Evolutionary conservation across 2,797 vertebrate species (phyloP).

Genomic region (Hippocampus kuda): DNA sequence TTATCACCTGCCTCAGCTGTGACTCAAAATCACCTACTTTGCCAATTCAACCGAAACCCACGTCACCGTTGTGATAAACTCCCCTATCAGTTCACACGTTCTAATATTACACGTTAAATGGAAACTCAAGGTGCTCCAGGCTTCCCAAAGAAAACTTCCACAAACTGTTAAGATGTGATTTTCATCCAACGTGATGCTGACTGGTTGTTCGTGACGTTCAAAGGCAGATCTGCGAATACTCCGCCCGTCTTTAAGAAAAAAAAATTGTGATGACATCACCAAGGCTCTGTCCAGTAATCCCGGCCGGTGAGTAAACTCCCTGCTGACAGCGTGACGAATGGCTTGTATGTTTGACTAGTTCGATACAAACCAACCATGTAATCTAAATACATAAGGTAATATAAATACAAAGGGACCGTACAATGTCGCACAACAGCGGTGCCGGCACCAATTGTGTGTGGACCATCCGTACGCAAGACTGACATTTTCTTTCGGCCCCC

Average conservation of each 20-base stretch:
- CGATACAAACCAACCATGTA: slow-evolving; percentile 69
- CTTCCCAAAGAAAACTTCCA: no score
- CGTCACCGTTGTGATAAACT: no score
- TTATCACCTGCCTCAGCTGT: not conserved
- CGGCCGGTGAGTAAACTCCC: slow-evolving; percentile 48
- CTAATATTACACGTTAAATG: no score
- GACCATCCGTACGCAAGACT: slow-evolving; percentile 33
- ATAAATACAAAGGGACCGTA: slow-evolving; percentile 69
- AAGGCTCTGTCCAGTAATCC: slow-evolving; percentile 33
- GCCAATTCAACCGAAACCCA: no score
- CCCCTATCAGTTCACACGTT: no score
- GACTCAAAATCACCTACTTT: not conserved
- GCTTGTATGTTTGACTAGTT: slow-evolving; percentile 67
- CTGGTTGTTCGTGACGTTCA: not conserved
- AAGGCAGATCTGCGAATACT: slow-evolving; percentile 11
- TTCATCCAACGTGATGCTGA: not conserved
- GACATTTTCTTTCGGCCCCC: slow-evolving; percentile 57
- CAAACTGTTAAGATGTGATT: not conserved
- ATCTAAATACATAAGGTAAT: slow-evolving; percentile 76
- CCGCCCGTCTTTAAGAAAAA: slow-evolving; percentile 36
- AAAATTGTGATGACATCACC: slow-evolving; percentile 48
- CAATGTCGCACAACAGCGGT: slow-evolving; percentile 51
- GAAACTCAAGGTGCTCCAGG: no score
- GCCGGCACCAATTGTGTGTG: slow-evolving; percentile 26
- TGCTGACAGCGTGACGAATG: slow-evolving; percentile 59